These are phyloP conservation scores for Euschistus heros DNA, from an alignment of 1,140 invertebrate species.

Conservation along the genomic window DNA sequence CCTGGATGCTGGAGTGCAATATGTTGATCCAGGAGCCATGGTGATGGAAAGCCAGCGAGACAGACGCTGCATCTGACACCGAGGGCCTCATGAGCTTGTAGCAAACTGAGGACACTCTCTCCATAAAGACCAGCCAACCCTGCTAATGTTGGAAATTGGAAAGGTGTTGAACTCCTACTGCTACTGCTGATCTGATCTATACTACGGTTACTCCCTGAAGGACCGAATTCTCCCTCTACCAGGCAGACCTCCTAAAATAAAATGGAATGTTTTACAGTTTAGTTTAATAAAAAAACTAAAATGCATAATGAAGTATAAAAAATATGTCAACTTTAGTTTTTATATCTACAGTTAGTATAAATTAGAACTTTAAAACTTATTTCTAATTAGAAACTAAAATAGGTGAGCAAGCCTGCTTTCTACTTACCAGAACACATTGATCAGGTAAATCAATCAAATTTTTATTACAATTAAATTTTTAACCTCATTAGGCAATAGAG, in stretches of 20 bases:
- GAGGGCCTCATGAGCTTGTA: constrained; percentile 47
- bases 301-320: no score
- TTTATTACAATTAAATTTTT: no score
- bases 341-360: no score
- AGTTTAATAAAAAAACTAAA: no score
- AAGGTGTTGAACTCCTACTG: constrained; percentile 38
- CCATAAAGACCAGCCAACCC: constrained; percentile 30
- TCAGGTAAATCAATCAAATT: no score
- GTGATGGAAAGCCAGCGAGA: constrained; percentile 67
- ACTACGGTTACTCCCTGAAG: constrained; percentile 22
- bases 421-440: no score
- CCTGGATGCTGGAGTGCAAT: constrained; percentile 62
- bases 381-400: no score
- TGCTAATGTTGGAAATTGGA: constrained; percentile 36
- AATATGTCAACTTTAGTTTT: no score
- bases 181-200: constrained; percentile 31
- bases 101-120: constrained; percentile 23
- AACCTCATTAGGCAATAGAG: no score
- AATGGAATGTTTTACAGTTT: not conserved
- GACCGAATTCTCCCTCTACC: constrained; percentile 30
- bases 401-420: no score
- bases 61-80: constrained; percentile 61
- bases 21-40: constrained; percentile 69
- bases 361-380: no score
- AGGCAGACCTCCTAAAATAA: constrained; percentile 30